A percentile compares a stretch with the other conserved stretches of the same genome.
phyloP scores from a whole-genome alignment of 2,888 invertebrate genomes.

The Meiosimyza platycephala region DNA sequence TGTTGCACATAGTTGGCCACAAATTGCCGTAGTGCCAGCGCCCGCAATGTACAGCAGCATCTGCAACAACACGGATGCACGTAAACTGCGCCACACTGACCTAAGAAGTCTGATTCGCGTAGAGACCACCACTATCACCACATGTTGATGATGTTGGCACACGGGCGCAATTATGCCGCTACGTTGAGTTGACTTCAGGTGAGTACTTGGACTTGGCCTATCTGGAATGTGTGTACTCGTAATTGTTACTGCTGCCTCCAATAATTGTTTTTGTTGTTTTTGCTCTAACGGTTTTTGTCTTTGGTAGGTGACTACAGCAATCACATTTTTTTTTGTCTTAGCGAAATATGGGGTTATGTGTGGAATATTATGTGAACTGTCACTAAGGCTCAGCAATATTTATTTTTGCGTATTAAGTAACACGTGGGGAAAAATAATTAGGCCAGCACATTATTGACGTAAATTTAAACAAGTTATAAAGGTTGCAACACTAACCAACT shows the following conservation, averaged over 20 bases:
- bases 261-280: too few species aligned
- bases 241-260: slow-evolving; percentile 20
- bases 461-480: too few species aligned
- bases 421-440: too few species aligned
- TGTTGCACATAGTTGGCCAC: slow-evolving; percentile 1
- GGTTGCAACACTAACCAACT: too few species aligned
- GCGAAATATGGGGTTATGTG: too few species aligned
- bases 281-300: slow-evolving; percentile 13
- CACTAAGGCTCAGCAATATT: too few species aligned
- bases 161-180: slow-evolving; percentile 18
- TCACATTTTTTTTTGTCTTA: too few species aligned
- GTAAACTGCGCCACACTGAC: slow-evolving; percentile 11
- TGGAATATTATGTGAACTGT: too few species aligned
- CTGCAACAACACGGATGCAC: slow-evolving; percentile 2
- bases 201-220: slow-evolving; percentile 26
- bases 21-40: slow-evolving; percentile 7
- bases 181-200: neutral
- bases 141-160: slow-evolving; percentile 6
- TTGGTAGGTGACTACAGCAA: too few species aligned
- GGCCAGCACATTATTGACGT: too few species aligned
- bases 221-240: slow-evolving; percentile 21
- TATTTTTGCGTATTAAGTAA: too few species aligned
- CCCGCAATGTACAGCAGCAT: slow-evolving; percentile 8
- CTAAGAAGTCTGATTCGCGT: slow-evolving; percentile 8
- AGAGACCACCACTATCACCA: neutral